Evolutionary conservation across 2,888 invertebrate species (phyloP).

Genomic region (Rhagium mordax): DNA sequence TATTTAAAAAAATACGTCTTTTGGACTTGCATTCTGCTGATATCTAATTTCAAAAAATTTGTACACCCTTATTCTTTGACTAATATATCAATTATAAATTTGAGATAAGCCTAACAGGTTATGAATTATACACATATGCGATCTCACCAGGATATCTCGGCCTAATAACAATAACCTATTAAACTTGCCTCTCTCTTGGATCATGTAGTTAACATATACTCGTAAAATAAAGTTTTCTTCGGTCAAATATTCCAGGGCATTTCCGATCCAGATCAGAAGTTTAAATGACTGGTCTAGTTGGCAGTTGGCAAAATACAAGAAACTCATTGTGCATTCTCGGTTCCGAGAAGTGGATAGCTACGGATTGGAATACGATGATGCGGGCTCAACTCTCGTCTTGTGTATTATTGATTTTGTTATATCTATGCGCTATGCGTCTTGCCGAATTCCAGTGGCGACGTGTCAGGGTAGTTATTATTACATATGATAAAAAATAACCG

Average conservation of each 20-base stretch:
- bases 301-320: conserved; percentile 35
- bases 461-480: not conserved
- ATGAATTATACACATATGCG: too few species aligned
- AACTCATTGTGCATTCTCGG: conserved; percentile 57
- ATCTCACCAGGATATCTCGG: too few species aligned
- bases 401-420: conserved; percentile 63
- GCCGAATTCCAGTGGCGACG: conserved; percentile 51
- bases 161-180: not conserved
- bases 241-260: not conserved
- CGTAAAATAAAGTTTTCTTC: not conserved
- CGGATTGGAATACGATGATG: conserved; percentile 63
- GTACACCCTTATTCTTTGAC: too few species aligned
- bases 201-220: not conserved
- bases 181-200: not conserved
- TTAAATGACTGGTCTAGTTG: conserved; percentile 40
- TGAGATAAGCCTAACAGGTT: too few species aligned
- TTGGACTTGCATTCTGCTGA: too few species aligned
- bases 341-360: conserved; percentile 56
- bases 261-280: conserved; percentile 31
- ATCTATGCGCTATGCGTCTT: conserved; percentile 65
- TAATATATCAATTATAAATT: too few species aligned
- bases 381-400: conserved; percentile 49
- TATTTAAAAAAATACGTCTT: too few species aligned
- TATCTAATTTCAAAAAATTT: too few species aligned
- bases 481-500: too few species aligned